A percentile compares a stretch with the other conserved stretches of the same genome.
Conservation (phyloP, 2,113 vertebrate genomes). For the Ceratotherium simum region DNA sequence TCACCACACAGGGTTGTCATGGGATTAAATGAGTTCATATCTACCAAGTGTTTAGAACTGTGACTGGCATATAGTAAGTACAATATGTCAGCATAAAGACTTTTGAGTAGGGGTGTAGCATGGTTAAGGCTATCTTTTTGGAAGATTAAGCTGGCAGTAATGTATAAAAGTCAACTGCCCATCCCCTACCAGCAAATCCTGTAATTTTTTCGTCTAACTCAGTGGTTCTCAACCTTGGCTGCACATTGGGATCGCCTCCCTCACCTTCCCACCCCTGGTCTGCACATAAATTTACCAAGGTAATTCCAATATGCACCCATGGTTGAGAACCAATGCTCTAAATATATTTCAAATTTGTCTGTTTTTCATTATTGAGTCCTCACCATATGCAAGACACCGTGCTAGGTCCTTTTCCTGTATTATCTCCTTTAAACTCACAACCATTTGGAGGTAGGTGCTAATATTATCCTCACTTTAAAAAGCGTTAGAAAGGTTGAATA, state of each 20-base stretch:
- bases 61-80: background rate
- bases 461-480: constrained; percentile 10
- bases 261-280: background rate
- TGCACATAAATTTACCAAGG: background rate
- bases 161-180: background rate
- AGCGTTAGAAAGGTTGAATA: background rate
- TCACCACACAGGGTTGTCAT: background rate
- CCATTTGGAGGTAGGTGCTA: background rate
- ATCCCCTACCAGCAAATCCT: background rate
- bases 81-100: background rate
- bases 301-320: background rate
- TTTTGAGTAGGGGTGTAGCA: background rate
- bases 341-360: background rate
- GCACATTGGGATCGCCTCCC: background rate
- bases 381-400: background rate
- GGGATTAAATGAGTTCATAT: constrained; percentile 12
- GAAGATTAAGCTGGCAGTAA: constrained; percentile 31
- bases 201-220: background rate
- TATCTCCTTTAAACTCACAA: constrained; percentile 33
- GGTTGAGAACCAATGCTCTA: background rate
- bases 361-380: background rate
- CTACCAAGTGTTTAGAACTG: background rate
- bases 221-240: background rate
- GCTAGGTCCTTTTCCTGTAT: background rate
- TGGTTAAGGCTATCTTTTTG: background rate